Evolutionary conservation across 2,888 invertebrate species (phyloP), one percentile per base, ranked within the genome.

Genomic region (Bembecia ichneumoniformis): DNA sequence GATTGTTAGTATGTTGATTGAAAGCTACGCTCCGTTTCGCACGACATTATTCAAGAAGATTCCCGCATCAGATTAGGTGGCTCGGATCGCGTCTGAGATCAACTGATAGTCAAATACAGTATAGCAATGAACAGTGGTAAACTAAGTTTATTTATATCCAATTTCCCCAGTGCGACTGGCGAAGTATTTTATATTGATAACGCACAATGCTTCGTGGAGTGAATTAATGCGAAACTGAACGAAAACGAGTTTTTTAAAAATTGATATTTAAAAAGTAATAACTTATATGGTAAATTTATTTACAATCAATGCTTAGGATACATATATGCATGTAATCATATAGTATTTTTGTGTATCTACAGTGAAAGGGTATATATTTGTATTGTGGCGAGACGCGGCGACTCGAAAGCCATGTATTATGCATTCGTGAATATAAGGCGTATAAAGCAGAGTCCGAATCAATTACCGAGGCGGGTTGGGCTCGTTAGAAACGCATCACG

Each of bases 401-500:
- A 60, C 64, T 68, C 69, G 63, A 64, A 63, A 59, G 66, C 70
- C 72, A 86, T 87, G 81, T 84, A 82, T 87, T 84, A 87, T 87
- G 84, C 87, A 86, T 86, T 80, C 80, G 79, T 77, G 82, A 84
- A 86, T 86, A 86, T 81, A 82, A 77, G 67, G 69, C 71, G 81
- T 78, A 83, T 83, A 84, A 84, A 82, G 71, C 73, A 78, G 77
- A 70, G 72, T 74, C 77, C 77, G 82, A 83, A 84, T 83, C 84
- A 84, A 87, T 86, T 86, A 82, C 71, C 63, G 77, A 69, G 71
- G 73, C 78, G 67, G 71, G 63, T 63, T 54, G 74, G 64, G 72
- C 86, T 87, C 83, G 86, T 86, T 86, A 83, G 86, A 84, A 83
- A 86, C 86, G 87, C 86, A 82, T 84, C 86, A 84, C 83, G 86